Conservation (phyloP, 2,888 invertebrate species). For the Hesperia comma region DNA sequence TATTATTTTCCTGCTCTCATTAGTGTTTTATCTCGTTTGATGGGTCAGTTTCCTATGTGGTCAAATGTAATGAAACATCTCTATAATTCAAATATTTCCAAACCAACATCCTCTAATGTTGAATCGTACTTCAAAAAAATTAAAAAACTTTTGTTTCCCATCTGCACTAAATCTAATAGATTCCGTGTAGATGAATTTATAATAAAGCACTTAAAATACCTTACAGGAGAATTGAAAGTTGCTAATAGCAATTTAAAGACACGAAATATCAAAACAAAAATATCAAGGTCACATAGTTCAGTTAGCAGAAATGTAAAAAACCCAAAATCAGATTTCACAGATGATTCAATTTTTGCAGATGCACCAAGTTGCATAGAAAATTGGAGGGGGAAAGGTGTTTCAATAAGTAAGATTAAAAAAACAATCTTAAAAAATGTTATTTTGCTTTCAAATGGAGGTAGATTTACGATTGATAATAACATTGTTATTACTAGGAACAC, state of each 20-base stretch:
- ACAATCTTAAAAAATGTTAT: too few relatives aligned
- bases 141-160: neutral
- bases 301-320: slow-evolving; percentile 1
- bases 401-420: too few relatives aligned
- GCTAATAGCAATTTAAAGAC: neutral
- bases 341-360: neutral
- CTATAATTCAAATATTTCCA: neutral
- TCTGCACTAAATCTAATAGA: neutral
- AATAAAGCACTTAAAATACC: slow-evolving; percentile 20
- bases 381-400: neutral
- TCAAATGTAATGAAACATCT: slow-evolving; percentile 1
- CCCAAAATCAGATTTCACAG: neutral
- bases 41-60: neutral
- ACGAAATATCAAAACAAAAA: neutral
- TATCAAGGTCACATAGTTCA: too few relatives aligned
- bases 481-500: neutral
- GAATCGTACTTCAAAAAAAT: slow-evolving; percentile 1
- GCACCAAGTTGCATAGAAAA: neutral
- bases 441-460: too few relatives aligned
- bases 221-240: slow-evolving; percentile 27
- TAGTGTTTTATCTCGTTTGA: neutral
- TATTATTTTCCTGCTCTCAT: neutral
- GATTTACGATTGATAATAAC: too few relatives aligned
- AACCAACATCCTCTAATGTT: neutral
- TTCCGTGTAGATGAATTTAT: slow-evolving; percentile 31